Base-by-base conservation (phyloP, 1,140 invertebrate species). In the Telenomus remus region DNA sequence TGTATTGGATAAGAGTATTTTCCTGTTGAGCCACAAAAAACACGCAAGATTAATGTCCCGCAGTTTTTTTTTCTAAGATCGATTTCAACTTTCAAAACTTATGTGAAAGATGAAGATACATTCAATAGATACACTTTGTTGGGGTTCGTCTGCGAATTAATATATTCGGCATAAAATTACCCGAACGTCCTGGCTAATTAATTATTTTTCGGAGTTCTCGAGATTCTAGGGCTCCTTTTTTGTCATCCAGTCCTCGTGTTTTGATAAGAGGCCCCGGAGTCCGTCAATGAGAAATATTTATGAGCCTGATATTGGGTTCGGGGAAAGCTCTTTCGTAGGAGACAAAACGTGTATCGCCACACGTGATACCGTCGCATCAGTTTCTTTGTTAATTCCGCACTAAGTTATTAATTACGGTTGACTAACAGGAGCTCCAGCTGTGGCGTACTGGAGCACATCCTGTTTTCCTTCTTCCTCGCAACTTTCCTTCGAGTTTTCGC, bases 341-440 rank as follows among this genome's bases (percentile, higher is more conserved):
- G 47, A 75, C 64, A 43, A 27, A 69, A 48, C 55, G n/a, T 44
- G 47, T 49, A 49, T 35, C 59, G 59, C 48, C 54, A 77, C 57
- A 70, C 72, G 72, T 65, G 70, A 74, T 73, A 76, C 70, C 55
- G 48, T 59, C 57, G 78, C 79, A 79, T 81, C 75, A 79, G 73
- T 81, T 81, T 80, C 76, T 81, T 84, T 82, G 80, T 84, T 83
- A 83, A 81, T 81, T 80, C 75, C 63, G 63, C 69, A 74, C 79
- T 82, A 81, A 84, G 78, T 85, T 85, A 85, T 84, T 85, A 85
- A 85, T 85, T 85, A 84, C 69, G 75, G 68, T 79, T 81, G 81
- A 85, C 80, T 84, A 84, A 85, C 82, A 70, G 78, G 78, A 69
- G 75, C 76, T 82, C 80, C 82, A 84, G 84, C 84, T 83, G 82